Evolutionary conservation across 2,888 invertebrate species (phyloP).

Genomic region (Agrochola lychnidis): DNA sequence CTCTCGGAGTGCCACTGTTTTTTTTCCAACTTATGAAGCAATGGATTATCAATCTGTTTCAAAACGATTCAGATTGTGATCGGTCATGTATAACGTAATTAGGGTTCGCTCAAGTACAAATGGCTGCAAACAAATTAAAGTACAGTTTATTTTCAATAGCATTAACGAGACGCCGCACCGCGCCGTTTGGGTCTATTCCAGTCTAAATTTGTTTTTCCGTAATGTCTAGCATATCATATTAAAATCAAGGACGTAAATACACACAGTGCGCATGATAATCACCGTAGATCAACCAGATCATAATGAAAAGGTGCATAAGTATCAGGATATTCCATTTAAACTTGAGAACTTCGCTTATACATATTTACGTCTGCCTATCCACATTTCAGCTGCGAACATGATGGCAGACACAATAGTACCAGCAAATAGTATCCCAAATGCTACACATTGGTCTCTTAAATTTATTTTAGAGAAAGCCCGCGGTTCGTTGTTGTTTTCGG

Average conservation of each 20-base stretch:
- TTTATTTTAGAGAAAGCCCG: conserved; percentile 66
- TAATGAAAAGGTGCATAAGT: neutral
- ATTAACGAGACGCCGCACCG: neutral
- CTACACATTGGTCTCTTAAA: conserved; percentile 68
- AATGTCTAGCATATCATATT: neutral
- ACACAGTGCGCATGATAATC: neutral
- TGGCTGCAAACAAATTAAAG: neutral
- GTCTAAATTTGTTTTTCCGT: neutral
- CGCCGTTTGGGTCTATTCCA: too few relatives aligned
- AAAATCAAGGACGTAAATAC: neutral
- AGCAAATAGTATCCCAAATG: conserved; percentile 67
- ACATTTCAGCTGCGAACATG: conserved; percentile 38
- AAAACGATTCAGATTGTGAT: too few relatives aligned
- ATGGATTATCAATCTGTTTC: too few relatives aligned
- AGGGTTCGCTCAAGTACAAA: neutral
- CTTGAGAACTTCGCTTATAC: neutral
- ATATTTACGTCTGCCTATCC: conserved; percentile 14
- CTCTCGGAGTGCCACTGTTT: too few relatives aligned
- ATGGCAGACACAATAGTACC: conserved; percentile 29
- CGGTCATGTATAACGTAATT: too few relatives aligned
- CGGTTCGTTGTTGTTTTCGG: conserved; percentile 57
- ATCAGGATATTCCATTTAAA: neutral
- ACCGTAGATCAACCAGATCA: neutral
- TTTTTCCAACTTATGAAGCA: too few relatives aligned
- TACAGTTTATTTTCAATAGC: neutral